Evolutionary conservation across 2,797 vertebrate genomes (phyloP).

Genomic region (Microhierax caerulescens): DNA sequence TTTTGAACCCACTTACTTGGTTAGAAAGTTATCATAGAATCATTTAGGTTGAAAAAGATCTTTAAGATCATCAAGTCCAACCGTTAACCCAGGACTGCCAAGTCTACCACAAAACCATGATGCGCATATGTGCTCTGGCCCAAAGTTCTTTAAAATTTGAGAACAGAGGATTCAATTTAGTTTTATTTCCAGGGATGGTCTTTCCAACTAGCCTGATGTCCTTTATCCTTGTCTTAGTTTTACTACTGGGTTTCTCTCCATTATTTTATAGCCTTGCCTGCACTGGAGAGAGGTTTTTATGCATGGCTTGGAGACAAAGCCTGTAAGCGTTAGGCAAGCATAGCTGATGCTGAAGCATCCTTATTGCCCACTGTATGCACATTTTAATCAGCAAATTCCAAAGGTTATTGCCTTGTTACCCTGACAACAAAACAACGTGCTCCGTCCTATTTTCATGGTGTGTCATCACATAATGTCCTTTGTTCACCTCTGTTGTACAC

Average conservation of each 20-base stretch:
- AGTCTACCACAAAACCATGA: too few species aligned
- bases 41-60: too few species aligned
- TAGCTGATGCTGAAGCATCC: neutral
- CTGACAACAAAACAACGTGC: neutral
- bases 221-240: neutral
- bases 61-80: too few species aligned
- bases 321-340: neutral
- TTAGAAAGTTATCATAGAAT: neutral
- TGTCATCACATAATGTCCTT: neutral
- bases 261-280: neutral
- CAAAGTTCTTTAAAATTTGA: too few species aligned
- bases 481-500: neutral
- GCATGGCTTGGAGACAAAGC: neutral
- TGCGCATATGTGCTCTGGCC: too few species aligned
- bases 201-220: neutral
- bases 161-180: fast-evolving
- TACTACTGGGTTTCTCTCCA: neutral
- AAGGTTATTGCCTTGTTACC: neutral
- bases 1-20: neutral
- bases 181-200: neutral
- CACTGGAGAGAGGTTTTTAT: neutral
- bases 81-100: too few species aligned
- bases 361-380: neutral
- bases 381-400: neutral
- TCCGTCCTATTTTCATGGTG: neutral